Evolutionary conservation across 2,797 vertebrate genomes (phyloP).

Genomic region (Siniperca undulata): DNA sequence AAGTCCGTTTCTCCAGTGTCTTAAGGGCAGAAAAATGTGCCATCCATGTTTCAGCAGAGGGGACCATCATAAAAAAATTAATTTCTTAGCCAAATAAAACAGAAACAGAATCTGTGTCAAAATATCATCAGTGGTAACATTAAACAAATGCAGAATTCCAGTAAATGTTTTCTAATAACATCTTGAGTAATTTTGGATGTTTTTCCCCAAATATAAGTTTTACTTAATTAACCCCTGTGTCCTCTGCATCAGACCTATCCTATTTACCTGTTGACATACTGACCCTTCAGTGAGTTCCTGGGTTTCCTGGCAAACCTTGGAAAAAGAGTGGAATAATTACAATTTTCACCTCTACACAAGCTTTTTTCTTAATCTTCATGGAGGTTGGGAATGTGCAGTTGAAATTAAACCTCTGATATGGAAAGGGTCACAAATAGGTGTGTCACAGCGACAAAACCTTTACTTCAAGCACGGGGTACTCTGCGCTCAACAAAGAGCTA

Average conservation of each 20-base stretch:
- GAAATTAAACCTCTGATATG: not conserved
- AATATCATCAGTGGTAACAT: not conserved
- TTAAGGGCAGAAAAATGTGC: not conserved
- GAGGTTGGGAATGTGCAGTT: not conserved
- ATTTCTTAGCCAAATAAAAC: not conserved
- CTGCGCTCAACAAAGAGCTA: conserved; percentile 6
- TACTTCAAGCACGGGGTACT: not conserved
- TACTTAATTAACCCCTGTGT: not conserved
- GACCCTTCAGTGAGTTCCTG: too few species aligned
- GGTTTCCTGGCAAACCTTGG: conserved; percentile 10
- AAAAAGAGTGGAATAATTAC: not conserved
- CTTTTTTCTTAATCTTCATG: not conserved
- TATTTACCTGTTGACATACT: conserved; percentile 17
- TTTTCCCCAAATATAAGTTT: not conserved
- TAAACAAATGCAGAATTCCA: not conserved
- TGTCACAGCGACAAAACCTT: not conserved
- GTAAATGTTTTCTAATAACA: not conserved
- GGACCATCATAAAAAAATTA: not conserved
- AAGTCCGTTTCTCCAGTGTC: not conserved
- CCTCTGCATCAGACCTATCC: not conserved
- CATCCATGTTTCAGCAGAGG: not conserved
- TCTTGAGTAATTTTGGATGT: not conserved
- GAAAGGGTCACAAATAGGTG: not conserved
- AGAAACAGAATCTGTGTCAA: not conserved
- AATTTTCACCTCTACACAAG: not conserved